Evolutionary conservation across 2,888 invertebrate species (phyloP).

Genomic region (Rhamphomyia laevipes): DNA sequence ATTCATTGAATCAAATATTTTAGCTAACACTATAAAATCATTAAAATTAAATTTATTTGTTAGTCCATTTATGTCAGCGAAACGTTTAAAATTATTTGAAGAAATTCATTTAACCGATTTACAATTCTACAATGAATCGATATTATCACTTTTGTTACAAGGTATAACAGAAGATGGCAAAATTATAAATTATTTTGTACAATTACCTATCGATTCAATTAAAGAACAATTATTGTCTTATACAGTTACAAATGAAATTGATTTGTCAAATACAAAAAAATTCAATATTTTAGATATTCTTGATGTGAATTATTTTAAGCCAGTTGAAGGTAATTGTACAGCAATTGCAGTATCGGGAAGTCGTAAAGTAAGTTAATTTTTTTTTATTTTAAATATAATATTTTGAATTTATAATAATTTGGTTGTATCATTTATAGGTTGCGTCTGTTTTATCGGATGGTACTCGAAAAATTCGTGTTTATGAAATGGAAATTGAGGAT

Average conservation of each 20-base stretch:
- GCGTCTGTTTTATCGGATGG: slow-evolving; percentile 74
- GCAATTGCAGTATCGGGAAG: slow-evolving; percentile 75
- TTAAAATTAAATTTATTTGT: slow-evolving; percentile 45
- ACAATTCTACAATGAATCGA: slow-evolving; percentile 56
- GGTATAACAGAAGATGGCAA: slow-evolving; percentile 40
- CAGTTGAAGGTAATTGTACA: slow-evolving; percentile 52
- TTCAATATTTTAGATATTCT: slow-evolving; percentile 44
- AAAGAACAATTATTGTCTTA: slow-evolving; percentile 37
- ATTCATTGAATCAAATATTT: slow-evolving; percentile 27
- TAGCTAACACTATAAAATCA: slow-evolving; percentile 38
- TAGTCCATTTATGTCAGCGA: slow-evolving; percentile 30
- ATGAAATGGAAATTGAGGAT: slow-evolving; percentile 88
- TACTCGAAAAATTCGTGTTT: slow-evolving; percentile 66
- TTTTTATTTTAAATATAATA: slow-evolving; percentile 6
- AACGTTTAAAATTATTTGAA: slow-evolving; percentile 15
- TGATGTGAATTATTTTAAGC: slow-evolving; percentile 43
- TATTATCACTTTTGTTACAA: slow-evolving; percentile 58
- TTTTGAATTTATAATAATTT: background rate
- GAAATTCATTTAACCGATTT: slow-evolving; percentile 50
- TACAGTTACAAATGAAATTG: slow-evolving; percentile 21
- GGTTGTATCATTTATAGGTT: slow-evolving; percentile 37
- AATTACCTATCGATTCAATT: slow-evolving; percentile 32
- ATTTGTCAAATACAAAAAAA: slow-evolving; percentile 21
- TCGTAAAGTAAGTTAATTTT: slow-evolving; percentile 30
- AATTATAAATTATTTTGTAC: slow-evolving; percentile 40